Conservation (phyloP, 1,140 invertebrate species). For the Cydia pomonella region DNA sequence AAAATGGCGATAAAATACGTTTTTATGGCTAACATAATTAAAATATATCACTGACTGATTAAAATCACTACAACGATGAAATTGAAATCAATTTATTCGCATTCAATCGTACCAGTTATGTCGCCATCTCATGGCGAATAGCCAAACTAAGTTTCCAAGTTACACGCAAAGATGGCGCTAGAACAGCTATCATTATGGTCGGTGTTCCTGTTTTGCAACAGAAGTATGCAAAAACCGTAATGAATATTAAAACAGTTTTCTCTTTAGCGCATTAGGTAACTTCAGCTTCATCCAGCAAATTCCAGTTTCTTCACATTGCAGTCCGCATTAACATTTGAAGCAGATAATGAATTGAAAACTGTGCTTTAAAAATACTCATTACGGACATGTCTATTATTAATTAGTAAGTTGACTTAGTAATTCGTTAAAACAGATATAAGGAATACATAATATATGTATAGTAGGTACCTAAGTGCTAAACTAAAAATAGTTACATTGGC, state of each 20-base stretch:
- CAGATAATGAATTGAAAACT: constrained; percentile 43
- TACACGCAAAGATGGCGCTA: constrained; percentile 46
- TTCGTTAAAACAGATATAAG: too few species aligned
- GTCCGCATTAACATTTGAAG: constrained; percentile 59
- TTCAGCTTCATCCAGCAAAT: constrained; percentile 44
- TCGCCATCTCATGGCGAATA: constrained; percentile 39
- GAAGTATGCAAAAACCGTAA: constrained; percentile 34
- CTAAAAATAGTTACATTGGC: too few species aligned
- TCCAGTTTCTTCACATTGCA: constrained; percentile 41
- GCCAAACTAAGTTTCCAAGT: constrained; percentile 1
- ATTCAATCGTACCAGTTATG: background rate
- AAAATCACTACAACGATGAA: too few species aligned
- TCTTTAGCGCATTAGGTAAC: constrained; percentile 41
- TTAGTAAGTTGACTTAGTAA: background rate
- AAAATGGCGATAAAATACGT: too few species aligned
- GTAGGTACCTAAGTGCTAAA: too few species aligned
- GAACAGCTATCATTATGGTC: background rate
- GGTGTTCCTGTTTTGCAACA: background rate
- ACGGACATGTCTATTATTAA: background rate
- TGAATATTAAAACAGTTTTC: constrained; percentile 58
- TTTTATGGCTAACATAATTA: too few species aligned
- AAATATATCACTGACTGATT: too few species aligned
- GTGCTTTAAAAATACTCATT: constrained; percentile 35
- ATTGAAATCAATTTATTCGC: too few species aligned
- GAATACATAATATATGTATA: too few species aligned